Evolutionary conservation across 2,888 invertebrate species (phyloP), one percentile per base, ranked within the genome.

Genomic region (Orthosia gracilis): DNA sequence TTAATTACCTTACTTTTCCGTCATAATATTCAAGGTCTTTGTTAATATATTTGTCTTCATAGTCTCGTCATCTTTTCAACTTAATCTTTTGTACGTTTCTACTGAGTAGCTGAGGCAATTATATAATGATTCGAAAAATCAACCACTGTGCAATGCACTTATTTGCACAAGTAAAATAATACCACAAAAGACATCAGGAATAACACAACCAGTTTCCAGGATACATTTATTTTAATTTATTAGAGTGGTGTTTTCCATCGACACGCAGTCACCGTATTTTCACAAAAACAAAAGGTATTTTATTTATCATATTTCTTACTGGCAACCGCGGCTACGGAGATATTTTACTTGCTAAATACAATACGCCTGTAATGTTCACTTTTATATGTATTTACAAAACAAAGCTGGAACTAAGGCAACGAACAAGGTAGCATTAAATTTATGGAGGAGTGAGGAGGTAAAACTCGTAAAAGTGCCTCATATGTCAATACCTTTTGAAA

Each of bases 401-500:
- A 89, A 90, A 89, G 88, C 89, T 89, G 84, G 87, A 89, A 89
- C 82, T 84, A 85, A 85, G 88, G 86, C 85, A 75, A 84, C 85
- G 89, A 91, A 94, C 92, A 94, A 92, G 93, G 93, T 92, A 91
- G 90, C 91, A 91, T 94, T 91, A 91, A 93, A 94, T 93, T 93
- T 91, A 93, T 90, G 91, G 88, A 89, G 88, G 89, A 92, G 90
- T 91, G 91, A 92, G 91, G 90, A 90, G 89, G 93, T 93, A 91
- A 93, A 94, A 94, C 94, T 94, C 96, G 92, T 96, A 96, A 96
- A 96, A 95, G 95, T 94, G 95, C 94, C 95, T 92, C 96, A 94
- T 95, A 94, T 94, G 96, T 96, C 96, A 96, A 96, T 96, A 96
- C 95, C 92, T 96, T 95, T 95, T 96, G 96, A 96, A 96, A 96